Percentiles rank a stretch among this genome's conserved stretches.
phyloP scores from a whole-genome alignment of 2,797 vertebrate species.

The Hemibagrus guttatus region DNA sequence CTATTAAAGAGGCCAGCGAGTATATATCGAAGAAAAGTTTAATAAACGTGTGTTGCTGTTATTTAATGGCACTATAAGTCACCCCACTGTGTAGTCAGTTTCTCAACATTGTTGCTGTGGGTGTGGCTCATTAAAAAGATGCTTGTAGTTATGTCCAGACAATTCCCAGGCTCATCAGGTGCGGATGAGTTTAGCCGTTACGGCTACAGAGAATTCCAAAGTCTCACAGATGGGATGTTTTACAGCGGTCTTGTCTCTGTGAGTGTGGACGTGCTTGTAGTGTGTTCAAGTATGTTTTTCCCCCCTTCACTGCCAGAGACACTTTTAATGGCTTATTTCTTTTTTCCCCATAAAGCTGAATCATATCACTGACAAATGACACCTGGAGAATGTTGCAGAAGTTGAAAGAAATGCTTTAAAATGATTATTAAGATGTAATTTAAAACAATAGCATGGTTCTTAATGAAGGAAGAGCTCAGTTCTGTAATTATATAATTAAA shows the following conservation, averaged over 20 bases:
- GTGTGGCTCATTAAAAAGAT: neutral
- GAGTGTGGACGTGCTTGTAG: neutral
- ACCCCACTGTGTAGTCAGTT: neutral
- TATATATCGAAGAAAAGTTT: neutral
- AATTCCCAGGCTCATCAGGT: conserved; percentile 21
- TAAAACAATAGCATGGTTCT: neutral
- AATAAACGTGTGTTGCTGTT: neutral
- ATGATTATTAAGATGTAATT: neutral
- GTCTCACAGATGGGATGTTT: conserved; percentile 18
- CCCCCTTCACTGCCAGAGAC: neutral
- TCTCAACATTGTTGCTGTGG: neutral
- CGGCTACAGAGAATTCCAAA: neutral
- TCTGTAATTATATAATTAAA: neutral
- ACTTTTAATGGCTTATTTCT: neutral
- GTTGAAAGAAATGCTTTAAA: neutral
- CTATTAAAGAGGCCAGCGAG: neutral
- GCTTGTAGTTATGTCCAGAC: conserved; percentile 33
- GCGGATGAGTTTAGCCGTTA: neutral
- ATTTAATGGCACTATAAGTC: neutral
- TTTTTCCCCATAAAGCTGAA: conserved; percentile 1
- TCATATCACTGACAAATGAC: conserved; percentile 8
- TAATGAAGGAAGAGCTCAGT: neutral
- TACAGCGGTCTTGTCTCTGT: neutral
- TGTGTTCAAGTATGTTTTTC: neutral
- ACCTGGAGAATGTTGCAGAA: conserved; percentile 1